Percentiles rank a stretch among this genome's conserved stretches.
Conservation (phyloP, 1,140 invertebrate genomes). For the Cotesia typhae region DNA sequence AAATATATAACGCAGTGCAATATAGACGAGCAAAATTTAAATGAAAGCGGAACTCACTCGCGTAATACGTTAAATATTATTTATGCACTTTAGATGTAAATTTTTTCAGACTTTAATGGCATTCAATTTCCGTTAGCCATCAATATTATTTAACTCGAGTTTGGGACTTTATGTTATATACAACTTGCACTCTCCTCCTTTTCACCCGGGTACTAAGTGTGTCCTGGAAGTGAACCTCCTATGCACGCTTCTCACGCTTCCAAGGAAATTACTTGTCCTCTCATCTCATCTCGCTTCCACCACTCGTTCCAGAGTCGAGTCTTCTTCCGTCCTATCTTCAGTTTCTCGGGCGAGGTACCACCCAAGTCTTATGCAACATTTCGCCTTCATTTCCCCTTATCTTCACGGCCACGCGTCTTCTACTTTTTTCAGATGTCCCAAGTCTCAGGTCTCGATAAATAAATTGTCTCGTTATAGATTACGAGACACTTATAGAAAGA, state of each 20-base stretch:
- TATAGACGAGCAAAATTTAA: no score
- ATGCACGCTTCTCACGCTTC: slow-evolving; percentile 58
- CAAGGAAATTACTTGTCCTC: slow-evolving; percentile 66
- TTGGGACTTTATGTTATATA: slow-evolving; percentile 47
- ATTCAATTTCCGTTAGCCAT: slow-evolving; percentile 68
- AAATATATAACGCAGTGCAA: no score
- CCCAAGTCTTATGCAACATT: slow-evolving; percentile 14
- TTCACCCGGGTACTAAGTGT: slow-evolving; percentile 43
- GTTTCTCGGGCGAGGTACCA: slow-evolving; percentile 12
- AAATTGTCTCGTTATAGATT: neutral
- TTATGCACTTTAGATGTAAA: slow-evolving; percentile 54
- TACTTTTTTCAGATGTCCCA: neutral
- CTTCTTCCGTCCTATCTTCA: slow-evolving; percentile 30
- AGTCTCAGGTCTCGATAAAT: slow-evolving; percentile 21
- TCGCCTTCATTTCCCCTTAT: slow-evolving; percentile 2
- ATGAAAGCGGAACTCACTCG: slow-evolving; percentile 51
- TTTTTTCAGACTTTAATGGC: slow-evolving; percentile 62
- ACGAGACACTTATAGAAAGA: neutral
- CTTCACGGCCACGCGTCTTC: slow-evolving; percentile 19
- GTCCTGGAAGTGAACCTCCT: slow-evolving; percentile 26
- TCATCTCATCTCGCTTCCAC: slow-evolving; percentile 40
- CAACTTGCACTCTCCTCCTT: slow-evolving; percentile 12
- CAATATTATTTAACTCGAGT: slow-evolving; percentile 68
- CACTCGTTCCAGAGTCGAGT: slow-evolving; percentile 1
- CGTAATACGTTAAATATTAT: slow-evolving; percentile 62